phyloP scores from a whole-genome alignment of 2,113 vertebrate genomes.

The Poecile atricapillus region DNA sequence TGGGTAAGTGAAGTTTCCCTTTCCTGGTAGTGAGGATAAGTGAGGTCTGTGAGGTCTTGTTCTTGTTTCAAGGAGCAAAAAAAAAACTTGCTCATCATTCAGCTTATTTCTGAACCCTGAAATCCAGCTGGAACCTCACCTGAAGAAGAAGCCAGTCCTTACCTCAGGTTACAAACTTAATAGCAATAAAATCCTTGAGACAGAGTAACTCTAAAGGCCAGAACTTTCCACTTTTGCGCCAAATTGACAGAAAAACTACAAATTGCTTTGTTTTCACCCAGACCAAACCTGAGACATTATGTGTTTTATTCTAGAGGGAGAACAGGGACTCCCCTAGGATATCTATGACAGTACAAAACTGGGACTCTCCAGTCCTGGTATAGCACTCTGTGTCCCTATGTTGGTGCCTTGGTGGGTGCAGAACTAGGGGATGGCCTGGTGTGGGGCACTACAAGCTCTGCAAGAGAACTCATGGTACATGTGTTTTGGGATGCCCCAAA shows the following conservation, averaged over 20 bases:
- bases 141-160: background rate
- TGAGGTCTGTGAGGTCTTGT: accelerated
- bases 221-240: background rate
- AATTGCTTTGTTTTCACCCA: background rate
- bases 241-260: background rate
- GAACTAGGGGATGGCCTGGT: background rate
- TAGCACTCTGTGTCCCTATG: background rate
- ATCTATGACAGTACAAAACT: background rate
- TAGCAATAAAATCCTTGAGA: background rate
- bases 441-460: background rate
- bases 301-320: background rate
- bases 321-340: background rate
- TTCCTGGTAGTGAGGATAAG: background rate
- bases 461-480: background rate
- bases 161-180: background rate
- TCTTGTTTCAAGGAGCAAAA: background rate
- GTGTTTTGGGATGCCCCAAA: background rate
- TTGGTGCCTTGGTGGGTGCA: background rate
- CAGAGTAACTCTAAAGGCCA: background rate
- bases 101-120: background rate
- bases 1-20: background rate
- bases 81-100: background rate
- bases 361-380: background rate
- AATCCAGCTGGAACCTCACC: background rate
- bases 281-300: background rate